Conservation (phyloP, 1,140 invertebrate species). For the Pseudomyrmex flavicornis region DNA sequence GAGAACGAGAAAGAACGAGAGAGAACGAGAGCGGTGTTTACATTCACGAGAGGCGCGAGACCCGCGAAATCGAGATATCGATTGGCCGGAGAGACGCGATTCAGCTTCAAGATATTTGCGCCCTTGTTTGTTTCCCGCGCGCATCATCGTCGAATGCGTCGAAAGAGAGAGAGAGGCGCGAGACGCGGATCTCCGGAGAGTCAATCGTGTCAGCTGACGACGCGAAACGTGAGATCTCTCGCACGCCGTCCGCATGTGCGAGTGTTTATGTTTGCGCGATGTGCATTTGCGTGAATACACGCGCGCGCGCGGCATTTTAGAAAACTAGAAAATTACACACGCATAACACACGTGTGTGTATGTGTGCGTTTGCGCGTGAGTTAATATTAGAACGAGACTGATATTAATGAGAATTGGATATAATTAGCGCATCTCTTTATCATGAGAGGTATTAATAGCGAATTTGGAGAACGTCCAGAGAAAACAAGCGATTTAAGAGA, state of each 20-base stretch:
- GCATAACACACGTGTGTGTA: too few species aligned
- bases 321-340: too few species aligned
- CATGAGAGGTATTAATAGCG: background rate
- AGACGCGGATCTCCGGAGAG: background rate
- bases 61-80: constrained; percentile 53
- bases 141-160: background rate
- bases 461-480: constrained; percentile 13
- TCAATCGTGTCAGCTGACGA: too few species aligned
- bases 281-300: background rate
- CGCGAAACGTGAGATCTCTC: too few species aligned
- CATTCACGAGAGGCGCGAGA: constrained; percentile 42
- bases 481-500: constrained; percentile 2
- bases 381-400: background rate
- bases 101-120: background rate
- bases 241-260: too few species aligned
- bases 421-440: background rate
- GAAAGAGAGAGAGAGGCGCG: background rate
- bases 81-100: background rate
- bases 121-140: background rate
- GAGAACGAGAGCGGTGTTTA: constrained; percentile 19
- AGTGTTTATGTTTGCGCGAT: too few species aligned
- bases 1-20: too few species aligned
- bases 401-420: background rate
- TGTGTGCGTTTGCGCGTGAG: background rate
- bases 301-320: background rate